Base-by-base conservation (phyloP, 2,797 vertebrate genomes). In the Erethizon dorsatum region DNA sequence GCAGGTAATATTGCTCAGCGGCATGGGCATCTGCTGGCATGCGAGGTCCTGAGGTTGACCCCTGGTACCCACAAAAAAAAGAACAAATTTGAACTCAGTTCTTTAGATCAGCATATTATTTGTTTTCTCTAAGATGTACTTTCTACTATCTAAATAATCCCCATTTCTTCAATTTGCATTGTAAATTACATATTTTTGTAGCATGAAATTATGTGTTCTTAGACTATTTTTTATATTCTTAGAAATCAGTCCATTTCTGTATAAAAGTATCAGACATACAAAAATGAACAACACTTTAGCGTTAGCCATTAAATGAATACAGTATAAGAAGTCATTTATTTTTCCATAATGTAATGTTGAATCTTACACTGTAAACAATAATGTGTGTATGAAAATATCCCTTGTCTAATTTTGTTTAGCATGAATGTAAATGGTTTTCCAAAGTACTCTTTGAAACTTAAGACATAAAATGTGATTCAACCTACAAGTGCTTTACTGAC, bases 401-500 rank as follows among this genome's bases (percentile, higher is more conserved):
- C 4, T 80, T 75, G 24, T 83, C 18, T 69, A 71, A 83, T 75
- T 90, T 87, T 77, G 1, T 71, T 96, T 83, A 15, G 75, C 82
- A 65, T 89, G 15, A 94, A 61, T 65, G 1, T 80, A 83, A 84
- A 83, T 88, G n/a, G 1, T 88, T 96, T 91, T 59, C 33, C 41
- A 52, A 87, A 79, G 45, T 78, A n/a, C 13, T 47, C 47, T 87
- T 93, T 88, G 79, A 84, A 91, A 45, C 3, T 37, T 65, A 91
- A 86, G 7, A 22, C 3, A 61, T 63, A 94, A 86, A 10, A 24
- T 4, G 50, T 87, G 45, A 84, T 86, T 96, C 37, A 31, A 63
- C 7, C 20, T 54, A 20, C 83, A 52, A 97, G 56, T 18, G 50
- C 28, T 96, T 96, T 71, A 57, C 56, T 80, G 52, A 77, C 11